Evolutionary conservation across 2,113 vertebrate species (phyloP), one percentile per base, ranked within the genome.

Genomic region (Tapirus terrestris): DNA sequence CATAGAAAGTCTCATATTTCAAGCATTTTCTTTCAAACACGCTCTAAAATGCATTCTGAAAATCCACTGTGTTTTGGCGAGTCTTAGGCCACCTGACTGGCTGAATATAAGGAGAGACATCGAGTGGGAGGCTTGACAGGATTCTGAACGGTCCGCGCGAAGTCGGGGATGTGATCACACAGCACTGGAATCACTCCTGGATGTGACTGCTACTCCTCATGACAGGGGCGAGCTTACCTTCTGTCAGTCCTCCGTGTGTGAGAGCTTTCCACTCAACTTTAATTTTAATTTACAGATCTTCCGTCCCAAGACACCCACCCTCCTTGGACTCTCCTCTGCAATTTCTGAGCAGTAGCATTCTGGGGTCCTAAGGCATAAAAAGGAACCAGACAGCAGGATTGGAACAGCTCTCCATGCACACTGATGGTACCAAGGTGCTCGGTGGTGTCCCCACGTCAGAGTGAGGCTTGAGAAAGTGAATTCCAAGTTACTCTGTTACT

Each of bases 181-280:
- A 20, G 43, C 43, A 13, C 3, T 56, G 33, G 25, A 45, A 33
- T 21, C 3, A 0, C 36, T 20, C 6, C 45, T 58, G 10, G 33
- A 39, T n/a, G 56, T 79, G 27, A 21, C 1, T 36, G 33, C 23
- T 8, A 7, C 0, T 4, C 20, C 0, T 31, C 2, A 0, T 13
- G 20, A 51, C 0, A 8, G 20, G 5, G 68, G 39, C 29, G 13
- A 18, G 25, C 7, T 3, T 5, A 20, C 20, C 45, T 39, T 21
- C 45, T 0, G 14, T 21, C 48, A 8, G 7, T 20, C n/a, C 9
- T 65, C 82, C 20, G 0, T 20, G n/a, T 76, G 14, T 23, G 13
- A 45, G 18, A 60, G 17, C 8, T 11, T 75, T 33, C 25, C 18
- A 18, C 9, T 33, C 33, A 43, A 68, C 14, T 61, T 53, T 21